Evolutionary conservation across 2,113 vertebrate genomes (phyloP).

Genomic region (Neogale vison): DNA sequence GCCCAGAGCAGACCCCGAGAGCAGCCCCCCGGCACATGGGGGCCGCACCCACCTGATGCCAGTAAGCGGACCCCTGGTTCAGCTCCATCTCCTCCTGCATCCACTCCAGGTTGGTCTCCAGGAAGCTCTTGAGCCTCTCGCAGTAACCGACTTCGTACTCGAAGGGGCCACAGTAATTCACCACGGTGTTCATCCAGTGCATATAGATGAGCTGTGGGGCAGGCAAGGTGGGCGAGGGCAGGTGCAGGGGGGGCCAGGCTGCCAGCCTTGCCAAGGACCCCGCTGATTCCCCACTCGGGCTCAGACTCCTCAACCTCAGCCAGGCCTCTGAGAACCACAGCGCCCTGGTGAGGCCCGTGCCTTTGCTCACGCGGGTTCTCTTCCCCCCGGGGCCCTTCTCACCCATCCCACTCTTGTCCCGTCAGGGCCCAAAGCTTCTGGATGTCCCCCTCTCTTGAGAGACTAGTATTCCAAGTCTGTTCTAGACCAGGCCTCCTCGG

Average conservation of each 20-base stretch:
- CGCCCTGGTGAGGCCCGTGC: neutral
- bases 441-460: neutral
- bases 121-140: constrained; percentile 89
- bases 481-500: neutral
- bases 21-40: rapidly evolving
- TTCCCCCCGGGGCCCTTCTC: neutral
- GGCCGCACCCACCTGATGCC: constrained; percentile 91
- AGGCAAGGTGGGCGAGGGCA: rapidly evolving
- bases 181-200: constrained; percentile 98
- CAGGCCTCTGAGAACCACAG: neutral
- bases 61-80: constrained; percentile 85
- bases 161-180: constrained; percentile 93
- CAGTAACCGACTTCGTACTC: constrained; percentile 88
- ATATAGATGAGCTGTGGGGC: constrained; percentile 92
- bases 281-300: rapidly evolving
- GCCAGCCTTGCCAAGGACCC: neutral
- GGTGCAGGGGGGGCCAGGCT: rapidly evolving
- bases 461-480: neutral
- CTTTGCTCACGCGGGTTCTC: rapidly evolving
- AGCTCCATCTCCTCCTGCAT: constrained; percentile 87
- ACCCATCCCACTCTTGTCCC: neutral
- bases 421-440: rapidly evolving
- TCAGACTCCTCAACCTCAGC: neutral
- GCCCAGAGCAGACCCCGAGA: neutral
- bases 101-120: constrained; percentile 92